A percentile compares a stretch with the other conserved stretches of the same genome.
Conservation (phyloP, 2,888 invertebrate species). For the Tiphia femorata region DNA sequence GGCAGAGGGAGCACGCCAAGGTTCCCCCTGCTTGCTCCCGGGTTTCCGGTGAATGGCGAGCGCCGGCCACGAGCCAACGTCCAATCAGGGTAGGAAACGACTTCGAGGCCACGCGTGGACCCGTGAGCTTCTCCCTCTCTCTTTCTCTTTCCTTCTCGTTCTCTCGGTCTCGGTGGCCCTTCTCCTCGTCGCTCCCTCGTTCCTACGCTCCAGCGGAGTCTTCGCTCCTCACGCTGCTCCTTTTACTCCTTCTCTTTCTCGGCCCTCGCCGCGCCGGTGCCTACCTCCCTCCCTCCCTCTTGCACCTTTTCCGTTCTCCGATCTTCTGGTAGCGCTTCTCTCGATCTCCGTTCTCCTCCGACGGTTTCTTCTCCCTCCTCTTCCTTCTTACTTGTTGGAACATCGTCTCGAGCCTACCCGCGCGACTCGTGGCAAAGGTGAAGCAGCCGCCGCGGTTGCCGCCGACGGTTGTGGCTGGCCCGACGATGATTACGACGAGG, state of each 20-base stretch:
- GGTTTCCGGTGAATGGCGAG: slow-evolving; percentile 50
- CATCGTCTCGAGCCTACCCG: no score
- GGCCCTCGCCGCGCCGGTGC: not conserved
- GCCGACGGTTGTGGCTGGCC: not conserved
- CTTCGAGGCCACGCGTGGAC: slow-evolving; percentile 65
- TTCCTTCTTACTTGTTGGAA: no score
- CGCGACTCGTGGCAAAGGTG: slow-evolving; percentile 34
- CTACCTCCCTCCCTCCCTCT: slow-evolving; percentile 12
- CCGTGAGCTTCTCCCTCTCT: slow-evolving; percentile 4
- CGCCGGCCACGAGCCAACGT: slow-evolving; percentile 68
- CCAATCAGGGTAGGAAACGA: slow-evolving; percentile 67
- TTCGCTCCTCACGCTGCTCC: not conserved
- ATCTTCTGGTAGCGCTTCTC: no score
- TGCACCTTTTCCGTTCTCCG: no score
- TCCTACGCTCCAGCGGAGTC: not conserved
- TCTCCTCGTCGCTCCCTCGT: slow-evolving; percentile 2
- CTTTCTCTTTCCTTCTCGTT: slow-evolving; percentile 14
- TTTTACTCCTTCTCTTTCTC: not conserved
- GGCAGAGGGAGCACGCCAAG: slow-evolving; percentile 34
- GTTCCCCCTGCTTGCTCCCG: slow-evolving; percentile 27
- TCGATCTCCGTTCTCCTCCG: no score
- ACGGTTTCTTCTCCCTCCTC: no score
- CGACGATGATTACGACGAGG: not conserved
- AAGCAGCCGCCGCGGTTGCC: slow-evolving; percentile 20
- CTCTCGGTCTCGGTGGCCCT: slow-evolving; percentile 20